Base-by-base conservation (phyloP, 1,140 invertebrate species). In the Pomacea maculata region DNA sequence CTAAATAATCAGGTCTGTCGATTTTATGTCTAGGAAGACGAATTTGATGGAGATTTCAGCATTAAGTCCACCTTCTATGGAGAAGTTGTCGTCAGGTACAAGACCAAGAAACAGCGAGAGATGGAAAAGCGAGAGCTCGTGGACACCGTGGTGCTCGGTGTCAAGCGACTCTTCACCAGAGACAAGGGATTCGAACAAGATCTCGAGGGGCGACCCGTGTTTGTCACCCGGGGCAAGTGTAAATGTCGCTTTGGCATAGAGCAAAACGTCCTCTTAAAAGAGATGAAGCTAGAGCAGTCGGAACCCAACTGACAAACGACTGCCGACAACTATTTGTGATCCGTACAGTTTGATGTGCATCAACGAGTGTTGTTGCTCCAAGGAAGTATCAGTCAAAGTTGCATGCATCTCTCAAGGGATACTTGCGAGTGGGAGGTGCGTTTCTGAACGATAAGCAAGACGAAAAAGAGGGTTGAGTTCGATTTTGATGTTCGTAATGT, bases 11-110 rank as follows among this genome's bases (percentile, higher is more conserved):
- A 17, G 57, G 15, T 11, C 8, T 11, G 15, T 61, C 15, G 15
- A 61, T 61, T 61, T 61, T 3, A 61, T 17, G 12, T 70, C 4
- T 67, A 78, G 79, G 92, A 93, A 82, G 88, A 92, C 79, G 90
- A 90, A 75, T 92, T 91, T 84, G 86, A 87, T 15, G 92, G 92
- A 29, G 87, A 87, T 45, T 93, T 93, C 83, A 87, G 87, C 61
- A 86, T 91, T 21, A 83, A 87, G 77, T 90, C 88, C 54, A 87
- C 85, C 63, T 88, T 93, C 67, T 87, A 88, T 64, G 92, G 92
- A 45, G 87, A 89, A 71, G 86, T 80, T 55, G 29, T 77, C 19
- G 82, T 83, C 29, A 67, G 74, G 4, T 83, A 80, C 63, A 75
- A 80, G 65, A 77, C 70, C 78, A 84, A 84, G 68, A 82, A 84